Evolutionary conservation across 2,797 vertebrate genomes (phyloP), one percentile per base, ranked within the genome.

Genomic region (Ptychadena robeensis): DNA sequence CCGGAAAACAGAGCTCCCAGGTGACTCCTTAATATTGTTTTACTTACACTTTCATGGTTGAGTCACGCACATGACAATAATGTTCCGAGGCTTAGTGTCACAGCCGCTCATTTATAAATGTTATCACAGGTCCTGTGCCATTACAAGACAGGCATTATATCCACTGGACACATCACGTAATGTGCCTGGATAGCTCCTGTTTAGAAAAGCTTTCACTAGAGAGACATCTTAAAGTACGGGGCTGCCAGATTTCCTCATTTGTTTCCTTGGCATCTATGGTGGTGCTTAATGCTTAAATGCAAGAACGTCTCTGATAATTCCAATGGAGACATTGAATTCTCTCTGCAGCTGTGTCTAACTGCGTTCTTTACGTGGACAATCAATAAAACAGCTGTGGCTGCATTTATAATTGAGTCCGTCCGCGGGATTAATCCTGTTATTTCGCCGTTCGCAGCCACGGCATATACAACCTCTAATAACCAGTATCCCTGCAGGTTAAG

Each of bases 211-310:
- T 76, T 73, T 38, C 78, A 76, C 83, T 76, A 38, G 83, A 76
- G 72, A 75, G 18, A 61, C 38, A 76, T 76, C 63, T 0, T 53
- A 48, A 35, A 37, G 53, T 63, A 80, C 57, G 75, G 35, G 65
- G 40, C 72, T 81, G 78, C 72, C 83, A 85, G 59, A 70, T 75
- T 81, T 71, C 25, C 65, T 85, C 57, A 80, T 70, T 65, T 70
- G 83, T 70, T 76, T n/a, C 44, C 40, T 83, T 44, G 73, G 44
- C 65, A 38, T 65, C 83, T 85, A 73, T 79, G 65, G 71, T 81
- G 73, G 72, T 70, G 73, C 57, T 80, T 69, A 85, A 70, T 80
- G 70, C 53, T 63, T 80, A 80, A 85, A 85, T 66, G 72, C 72
- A 75, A 68, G 28, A 69, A 38, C 28, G 57, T 85, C 65, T 80